These are phyloP conservation scores for Panorpa germanica DNA, from an alignment of 2,888 invertebrate genomes.

Conservation along the genomic window DNA sequence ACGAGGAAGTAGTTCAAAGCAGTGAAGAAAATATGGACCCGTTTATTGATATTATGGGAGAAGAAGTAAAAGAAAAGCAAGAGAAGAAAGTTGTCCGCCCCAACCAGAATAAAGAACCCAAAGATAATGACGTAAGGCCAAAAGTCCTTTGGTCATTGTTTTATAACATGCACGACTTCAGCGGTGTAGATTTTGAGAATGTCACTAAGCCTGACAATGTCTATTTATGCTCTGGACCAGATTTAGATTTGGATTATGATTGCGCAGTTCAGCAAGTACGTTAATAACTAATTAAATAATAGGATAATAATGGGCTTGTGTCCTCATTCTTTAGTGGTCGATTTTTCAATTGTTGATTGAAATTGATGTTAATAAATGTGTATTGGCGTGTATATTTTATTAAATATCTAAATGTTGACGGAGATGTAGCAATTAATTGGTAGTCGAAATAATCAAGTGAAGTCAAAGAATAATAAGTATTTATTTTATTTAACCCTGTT, in stretches of 20 bases:
- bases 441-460: no score
- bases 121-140: constrained; percentile 23
- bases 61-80: constrained; percentile 16
- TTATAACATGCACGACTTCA: constrained; percentile 45
- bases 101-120: constrained; percentile 11
- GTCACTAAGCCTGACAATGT: constrained; percentile 32
- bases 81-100: constrained; percentile 15
- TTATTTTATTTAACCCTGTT: no score
- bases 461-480: no score
- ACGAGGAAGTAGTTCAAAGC: no score
- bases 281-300: no score
- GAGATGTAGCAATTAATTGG: no score
- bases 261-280: constrained; percentile 55
- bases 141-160: constrained; percentile 64
- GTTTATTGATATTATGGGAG: constrained; percentile 13
- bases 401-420: no score
- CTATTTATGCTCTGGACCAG: constrained; percentile 61
- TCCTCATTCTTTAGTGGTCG: constrained; percentile 1
- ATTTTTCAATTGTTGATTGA: not conserved
- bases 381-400: no score
- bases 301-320: no score
- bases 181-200: constrained; percentile 25
- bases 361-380: no score
- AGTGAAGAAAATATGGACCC: no score
- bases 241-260: constrained; percentile 72